Base-by-base conservation (phyloP, 2,888 invertebrate genomes). In the Adela reaumurella region DNA sequence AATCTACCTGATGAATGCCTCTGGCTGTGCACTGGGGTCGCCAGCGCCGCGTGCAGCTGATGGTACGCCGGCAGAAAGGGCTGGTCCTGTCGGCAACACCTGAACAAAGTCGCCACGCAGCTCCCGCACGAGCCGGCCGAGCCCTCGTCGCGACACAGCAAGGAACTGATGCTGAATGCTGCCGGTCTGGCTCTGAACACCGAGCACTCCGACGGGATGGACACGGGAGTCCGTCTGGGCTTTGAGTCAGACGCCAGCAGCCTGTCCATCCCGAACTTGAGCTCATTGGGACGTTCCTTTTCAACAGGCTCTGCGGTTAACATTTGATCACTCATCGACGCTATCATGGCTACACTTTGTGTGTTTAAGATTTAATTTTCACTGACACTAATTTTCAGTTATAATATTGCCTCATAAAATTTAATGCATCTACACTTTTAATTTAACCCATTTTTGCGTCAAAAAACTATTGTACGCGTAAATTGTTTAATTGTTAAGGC, bases 261-360 rank as follows among this genome's bases (percentile, higher is more conserved):
- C 59, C 86, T 80, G 59, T 89, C 88, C 53, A 89, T 84, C 58
- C 89, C 87, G 61, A 89, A 89, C 73, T 87, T 88, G 54, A 86
- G 64, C 58, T 80, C 79, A 54, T 60, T 24, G 35, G 11, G 11
- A 8, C 35, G 11, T 3, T 3, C n/a, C 35, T 8, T 3, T 14
- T 8, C 11, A 35, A 8, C n/a, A 8, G 8, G 11, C 14, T 24
- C 24, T 10, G 24, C 6, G 6, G 35, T 35, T 11, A 35, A 35
- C 35, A 35, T 35, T 14, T 35, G n/a, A n/a, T n/a, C n/a, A n/a
- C n/a, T 24, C 24, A 24, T 24, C 24, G 24, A 24, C 24, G n/a
- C n/a, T n/a, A n/a, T n/a, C n/a, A n/a, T n/a, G n/a, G n/a, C n/a
- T n/a, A n/a, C n/a, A n/a, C n/a, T n/a, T n/a, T n/a, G n/a, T n/a